phyloP scores from a whole-genome alignment of 2,888 invertebrate species.

The Ennomos fuscantarius region DNA sequence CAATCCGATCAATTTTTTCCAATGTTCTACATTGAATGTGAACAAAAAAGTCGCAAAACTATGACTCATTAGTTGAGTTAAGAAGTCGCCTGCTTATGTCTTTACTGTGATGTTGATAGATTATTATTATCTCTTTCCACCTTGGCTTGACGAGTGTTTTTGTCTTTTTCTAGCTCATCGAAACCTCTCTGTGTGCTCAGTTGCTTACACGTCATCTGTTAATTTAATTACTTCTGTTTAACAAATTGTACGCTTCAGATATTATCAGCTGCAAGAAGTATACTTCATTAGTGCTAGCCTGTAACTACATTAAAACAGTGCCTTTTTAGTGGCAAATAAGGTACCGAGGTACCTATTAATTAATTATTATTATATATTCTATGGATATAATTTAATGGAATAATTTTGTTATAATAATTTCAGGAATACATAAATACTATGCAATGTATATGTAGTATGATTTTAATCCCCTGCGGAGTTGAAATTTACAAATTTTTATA shows the following conservation, averaged over 20 bases:
- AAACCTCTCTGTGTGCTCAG: conserved; percentile 55
- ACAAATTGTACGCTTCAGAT: conserved; percentile 50
- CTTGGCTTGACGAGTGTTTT: conserved; percentile 51
- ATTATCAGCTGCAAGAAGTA: conserved; percentile 21
- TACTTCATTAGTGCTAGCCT: conserved; percentile 3
- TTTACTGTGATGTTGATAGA: conserved; percentile 59
- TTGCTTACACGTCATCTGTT: conserved; percentile 71
- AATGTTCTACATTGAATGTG: conserved; percentile 44
- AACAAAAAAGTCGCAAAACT: conserved; percentile 52
- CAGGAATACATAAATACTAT: no score
- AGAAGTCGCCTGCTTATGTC: conserved; percentile 65
- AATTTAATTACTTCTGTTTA: conserved; percentile 70
- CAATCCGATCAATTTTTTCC: conserved; percentile 42
- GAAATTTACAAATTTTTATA: no score
- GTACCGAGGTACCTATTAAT: no score
- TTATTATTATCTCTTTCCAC: conserved; percentile 65
- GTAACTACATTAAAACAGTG: not conserved
- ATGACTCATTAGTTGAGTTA: conserved; percentile 62
- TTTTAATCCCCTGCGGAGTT: no score
- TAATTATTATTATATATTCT: no score
- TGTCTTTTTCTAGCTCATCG: conserved; percentile 60
- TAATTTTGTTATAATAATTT: no score
- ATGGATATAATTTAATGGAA: no score
- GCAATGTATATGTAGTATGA: no score
- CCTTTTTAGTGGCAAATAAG: not conserved